Conservation (phyloP, 2,113 vertebrate species). For the Pachycephala philippinensis region DNA sequence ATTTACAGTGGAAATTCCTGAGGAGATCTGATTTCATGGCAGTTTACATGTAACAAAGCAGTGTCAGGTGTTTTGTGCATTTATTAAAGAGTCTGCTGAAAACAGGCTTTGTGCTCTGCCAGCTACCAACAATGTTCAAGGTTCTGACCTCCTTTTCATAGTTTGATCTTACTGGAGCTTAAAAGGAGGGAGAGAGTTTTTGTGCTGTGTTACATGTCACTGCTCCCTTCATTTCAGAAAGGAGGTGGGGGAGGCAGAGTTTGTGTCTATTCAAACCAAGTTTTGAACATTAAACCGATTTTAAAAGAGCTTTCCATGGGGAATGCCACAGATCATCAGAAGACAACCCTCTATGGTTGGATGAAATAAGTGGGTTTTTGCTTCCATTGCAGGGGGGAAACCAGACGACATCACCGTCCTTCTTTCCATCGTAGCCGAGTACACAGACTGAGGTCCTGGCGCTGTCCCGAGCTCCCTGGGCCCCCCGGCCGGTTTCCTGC, state of each 20-base stretch:
- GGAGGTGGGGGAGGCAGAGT: background rate
- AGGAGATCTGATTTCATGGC: background rate
- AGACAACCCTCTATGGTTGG: background rate
- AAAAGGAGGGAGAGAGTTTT: background rate
- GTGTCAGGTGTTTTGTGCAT: background rate
- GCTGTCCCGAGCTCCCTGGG: background rate
- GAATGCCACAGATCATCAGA: background rate
- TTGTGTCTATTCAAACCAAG: background rate
- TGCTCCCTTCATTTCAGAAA: background rate
- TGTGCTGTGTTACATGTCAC: background rate
- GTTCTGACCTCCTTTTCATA: background rate
- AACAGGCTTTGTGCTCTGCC: background rate
- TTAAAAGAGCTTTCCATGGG: background rate
- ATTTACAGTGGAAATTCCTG: background rate
- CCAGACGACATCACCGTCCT: conserved; percentile 99
- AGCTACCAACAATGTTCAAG: background rate
- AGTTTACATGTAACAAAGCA: background rate
- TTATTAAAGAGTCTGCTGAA: background rate
- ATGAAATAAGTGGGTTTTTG: background rate
- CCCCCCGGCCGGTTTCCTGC: conserved; percentile 80
- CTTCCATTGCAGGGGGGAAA: conserved; percentile 85
- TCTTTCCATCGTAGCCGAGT: conserved; percentile 97
- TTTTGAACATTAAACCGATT: background rate
- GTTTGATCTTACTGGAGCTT: background rate
- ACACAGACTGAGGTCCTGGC: conserved; percentile 84